Conservation (phyloP, 2,113 vertebrate genomes). For the Trichomycterus rosablanca region DNA sequence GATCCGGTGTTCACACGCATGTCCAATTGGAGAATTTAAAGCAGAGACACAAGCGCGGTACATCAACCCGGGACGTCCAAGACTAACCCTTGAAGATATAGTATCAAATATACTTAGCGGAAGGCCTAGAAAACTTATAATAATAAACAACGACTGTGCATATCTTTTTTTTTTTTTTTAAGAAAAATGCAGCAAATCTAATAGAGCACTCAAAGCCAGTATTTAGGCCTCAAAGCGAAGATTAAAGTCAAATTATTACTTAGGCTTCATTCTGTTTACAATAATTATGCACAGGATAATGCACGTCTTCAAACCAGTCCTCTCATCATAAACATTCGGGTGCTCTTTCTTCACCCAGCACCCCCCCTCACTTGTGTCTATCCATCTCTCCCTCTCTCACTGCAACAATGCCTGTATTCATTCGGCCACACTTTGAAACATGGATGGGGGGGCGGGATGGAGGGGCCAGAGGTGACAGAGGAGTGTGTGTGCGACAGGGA, state of each 20-base stretch:
- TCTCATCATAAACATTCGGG: conserved; percentile 30
- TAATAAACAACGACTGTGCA: conserved; percentile 4
- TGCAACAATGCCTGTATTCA: conserved; percentile 70
- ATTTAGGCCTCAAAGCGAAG: conserved; percentile 38
- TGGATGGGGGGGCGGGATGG: conserved; percentile 48
- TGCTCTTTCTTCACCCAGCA: conserved; percentile 9
- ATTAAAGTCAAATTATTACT: conserved; percentile 44
- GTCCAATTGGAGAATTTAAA: conserved; percentile 22
- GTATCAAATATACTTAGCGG: conserved; percentile 2
- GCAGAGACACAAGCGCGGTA: conserved; percentile 9
- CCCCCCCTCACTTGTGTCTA: conserved; percentile 12
- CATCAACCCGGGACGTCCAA: background rate
- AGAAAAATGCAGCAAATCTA: conserved; percentile 27
- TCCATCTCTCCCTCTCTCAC: conserved; percentile 46
- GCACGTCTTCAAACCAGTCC: conserved; percentile 46
- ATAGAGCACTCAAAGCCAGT: conserved; percentile 21
- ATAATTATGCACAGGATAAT: conserved; percentile 41
- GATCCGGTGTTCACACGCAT: conserved; percentile 23
- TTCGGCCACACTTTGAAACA: conserved; percentile 71
- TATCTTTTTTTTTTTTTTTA: background rate
- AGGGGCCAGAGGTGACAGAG: conserved; percentile 63
- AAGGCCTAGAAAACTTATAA: conserved; percentile 6
- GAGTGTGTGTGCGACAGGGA: conserved; percentile 19
- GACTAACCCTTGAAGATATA: conserved; percentile 18
- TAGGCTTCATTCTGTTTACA: conserved; percentile 37